Conservation (phyloP, 2,113 vertebrate genomes). For the Phalacrocorax brasilianus region DNA sequence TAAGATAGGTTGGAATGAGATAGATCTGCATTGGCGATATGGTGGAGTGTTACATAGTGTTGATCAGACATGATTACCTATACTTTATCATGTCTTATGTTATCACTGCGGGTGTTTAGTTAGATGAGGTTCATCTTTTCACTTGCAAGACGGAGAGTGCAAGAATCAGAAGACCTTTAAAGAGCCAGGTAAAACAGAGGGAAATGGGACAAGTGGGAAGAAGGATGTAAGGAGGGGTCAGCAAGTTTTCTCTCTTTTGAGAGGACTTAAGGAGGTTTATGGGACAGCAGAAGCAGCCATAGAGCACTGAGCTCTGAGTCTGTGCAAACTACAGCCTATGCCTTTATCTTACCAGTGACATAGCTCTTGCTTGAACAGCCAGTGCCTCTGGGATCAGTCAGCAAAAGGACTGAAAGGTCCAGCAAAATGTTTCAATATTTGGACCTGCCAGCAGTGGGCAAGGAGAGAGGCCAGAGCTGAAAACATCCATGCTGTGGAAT, state of each 20-base stretch:
- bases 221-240: background rate
- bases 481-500: background rate
- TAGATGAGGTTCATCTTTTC: background rate
- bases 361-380: background rate
- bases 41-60: background rate
- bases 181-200: background rate
- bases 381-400: background rate
- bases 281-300: background rate
- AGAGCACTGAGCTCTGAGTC: background rate
- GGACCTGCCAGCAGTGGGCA: background rate
- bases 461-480: background rate
- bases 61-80: background rate
- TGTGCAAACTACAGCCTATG: background rate
- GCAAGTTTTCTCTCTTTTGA: background rate
- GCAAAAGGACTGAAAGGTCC: background rate
- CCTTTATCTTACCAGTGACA: background rate
- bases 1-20: background rate
- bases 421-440: background rate
- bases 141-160: background rate
- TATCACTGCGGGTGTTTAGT: background rate
- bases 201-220: background rate
- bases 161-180: background rate
- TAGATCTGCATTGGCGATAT: background rate
- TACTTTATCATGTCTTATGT: background rate
- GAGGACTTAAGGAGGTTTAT: background rate